Evolutionary conservation across 1,140 invertebrate species (phyloP).

Genomic region (Anastrepha ludens): DNA sequence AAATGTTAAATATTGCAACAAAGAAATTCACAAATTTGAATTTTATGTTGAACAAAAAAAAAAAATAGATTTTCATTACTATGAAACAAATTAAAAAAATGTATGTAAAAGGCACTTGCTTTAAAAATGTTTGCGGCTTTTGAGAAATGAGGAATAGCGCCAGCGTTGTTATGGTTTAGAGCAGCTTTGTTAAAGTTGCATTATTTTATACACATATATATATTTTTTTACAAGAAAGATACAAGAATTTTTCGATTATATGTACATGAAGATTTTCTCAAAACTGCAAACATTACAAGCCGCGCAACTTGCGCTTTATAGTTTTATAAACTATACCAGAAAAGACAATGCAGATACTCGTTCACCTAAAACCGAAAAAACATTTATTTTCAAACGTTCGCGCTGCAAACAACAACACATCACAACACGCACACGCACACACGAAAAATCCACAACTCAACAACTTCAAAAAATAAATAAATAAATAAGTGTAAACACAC

Average conservation of each 20-base stretch:
- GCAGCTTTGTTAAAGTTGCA: not conserved
- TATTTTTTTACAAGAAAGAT: conserved; percentile 11
- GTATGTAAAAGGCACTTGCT: not conserved
- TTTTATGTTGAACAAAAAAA: not conserved
- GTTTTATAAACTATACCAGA: not conserved
- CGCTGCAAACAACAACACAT: not conserved
- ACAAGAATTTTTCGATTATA: not conserved
- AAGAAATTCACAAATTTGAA: not conserved
- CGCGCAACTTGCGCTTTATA: not conserved
- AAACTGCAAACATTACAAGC: conserved; percentile 31
- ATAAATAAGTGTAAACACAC: not conserved
- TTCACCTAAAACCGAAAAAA: not conserved
- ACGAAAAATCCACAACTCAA: not conserved
- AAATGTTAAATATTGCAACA: no score
- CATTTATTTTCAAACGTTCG: not conserved
- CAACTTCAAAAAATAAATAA: not conserved
- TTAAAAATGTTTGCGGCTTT: conserved; percentile 18
- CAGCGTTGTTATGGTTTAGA: not conserved
- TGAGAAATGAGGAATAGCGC: not conserved
- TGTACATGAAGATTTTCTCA: not conserved
- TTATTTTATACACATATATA: conserved; percentile 11
- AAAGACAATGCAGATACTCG: not conserved
- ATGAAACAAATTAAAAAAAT: not conserved
- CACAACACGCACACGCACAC: not conserved
- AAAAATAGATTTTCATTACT: conserved; percentile 8